A percentile compares a stretch with the other conserved stretches of the same genome.
These are phyloP conservation scores for Heterohyrax brucei DNA, from an alignment of 2,797 vertebrate genomes.

Conservation along the genomic window DNA sequence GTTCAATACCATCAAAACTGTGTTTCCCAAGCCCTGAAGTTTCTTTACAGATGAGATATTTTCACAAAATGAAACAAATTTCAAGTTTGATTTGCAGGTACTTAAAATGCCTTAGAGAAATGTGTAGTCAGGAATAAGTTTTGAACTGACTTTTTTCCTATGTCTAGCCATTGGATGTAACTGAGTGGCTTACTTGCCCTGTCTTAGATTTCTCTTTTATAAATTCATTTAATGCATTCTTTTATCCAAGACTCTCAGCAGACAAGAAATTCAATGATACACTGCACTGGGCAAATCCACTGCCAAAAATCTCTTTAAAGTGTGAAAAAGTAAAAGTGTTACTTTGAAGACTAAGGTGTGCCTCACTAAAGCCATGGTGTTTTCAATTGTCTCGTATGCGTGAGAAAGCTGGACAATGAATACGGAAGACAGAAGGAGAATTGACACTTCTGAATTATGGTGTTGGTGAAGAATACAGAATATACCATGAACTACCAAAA, in stretches of 20 bases:
- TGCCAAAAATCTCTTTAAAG: no score
- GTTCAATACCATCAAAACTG: background rate
- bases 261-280: no score
- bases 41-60: background rate
- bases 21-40: background rate
- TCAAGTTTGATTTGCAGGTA: background rate
- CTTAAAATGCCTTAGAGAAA: background rate
- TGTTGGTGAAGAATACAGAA: no score
- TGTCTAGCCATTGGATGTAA: background rate
- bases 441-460: no score
- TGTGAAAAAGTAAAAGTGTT: no score
- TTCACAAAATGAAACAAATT: conserved; percentile 35
- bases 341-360: no score
- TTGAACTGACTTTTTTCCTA: background rate
- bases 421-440: no score
- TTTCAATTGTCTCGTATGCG: no score
- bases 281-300: no score
- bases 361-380: no score
- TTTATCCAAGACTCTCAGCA: background rate
- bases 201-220: background rate
- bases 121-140: background rate
- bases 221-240: background rate
- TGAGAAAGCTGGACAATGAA: no score
- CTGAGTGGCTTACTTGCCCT: background rate
- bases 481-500: no score